Evolutionary conservation across 1,140 invertebrate genomes (phyloP).

Genomic region (Ostrea edulis): DNA sequence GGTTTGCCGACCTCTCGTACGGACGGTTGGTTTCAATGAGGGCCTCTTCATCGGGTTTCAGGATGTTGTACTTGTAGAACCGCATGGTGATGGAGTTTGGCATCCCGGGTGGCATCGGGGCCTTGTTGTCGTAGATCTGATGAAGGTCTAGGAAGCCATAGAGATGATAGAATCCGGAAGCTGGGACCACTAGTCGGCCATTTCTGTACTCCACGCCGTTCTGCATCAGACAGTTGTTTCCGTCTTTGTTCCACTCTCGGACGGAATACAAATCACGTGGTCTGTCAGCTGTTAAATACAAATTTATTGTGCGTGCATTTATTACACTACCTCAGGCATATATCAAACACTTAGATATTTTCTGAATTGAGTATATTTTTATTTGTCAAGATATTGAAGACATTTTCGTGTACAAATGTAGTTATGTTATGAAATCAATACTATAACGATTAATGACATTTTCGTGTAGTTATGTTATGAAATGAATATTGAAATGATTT

Average conservation of each 20-base stretch:
- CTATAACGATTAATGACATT: too few relatives aligned
- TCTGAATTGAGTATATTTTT: not conserved
- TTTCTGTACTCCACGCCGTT: constrained; percentile 42
- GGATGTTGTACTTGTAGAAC: constrained; percentile 48
- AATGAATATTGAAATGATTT: too few relatives aligned
- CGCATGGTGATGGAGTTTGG: constrained; percentile 23
- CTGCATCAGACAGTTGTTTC: constrained; percentile 47
- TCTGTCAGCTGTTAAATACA: not conserved
- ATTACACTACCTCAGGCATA: not conserved
- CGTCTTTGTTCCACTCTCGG: constrained; percentile 43
- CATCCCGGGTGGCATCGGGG: not conserved
- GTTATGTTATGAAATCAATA: too few relatives aligned
- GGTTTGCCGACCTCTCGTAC: constrained; percentile 40
- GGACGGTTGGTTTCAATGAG: constrained; percentile 42
- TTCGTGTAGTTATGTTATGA: too few relatives aligned
- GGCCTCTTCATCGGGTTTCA: not conserved
- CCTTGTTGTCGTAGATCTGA: constrained; percentile 16
- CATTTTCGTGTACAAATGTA: not conserved
- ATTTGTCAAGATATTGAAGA: not conserved
- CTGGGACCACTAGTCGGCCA: constrained; percentile 42
- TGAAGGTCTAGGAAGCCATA: constrained; percentile 48
- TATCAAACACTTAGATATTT: not conserved
- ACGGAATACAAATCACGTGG: not conserved
- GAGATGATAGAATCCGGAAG: constrained; percentile 39
- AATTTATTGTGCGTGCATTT: not conserved